These are phyloP conservation scores for Aphidius ervi DNA, from an alignment of 1,140 invertebrate species.

Conservation along the genomic window DNA sequence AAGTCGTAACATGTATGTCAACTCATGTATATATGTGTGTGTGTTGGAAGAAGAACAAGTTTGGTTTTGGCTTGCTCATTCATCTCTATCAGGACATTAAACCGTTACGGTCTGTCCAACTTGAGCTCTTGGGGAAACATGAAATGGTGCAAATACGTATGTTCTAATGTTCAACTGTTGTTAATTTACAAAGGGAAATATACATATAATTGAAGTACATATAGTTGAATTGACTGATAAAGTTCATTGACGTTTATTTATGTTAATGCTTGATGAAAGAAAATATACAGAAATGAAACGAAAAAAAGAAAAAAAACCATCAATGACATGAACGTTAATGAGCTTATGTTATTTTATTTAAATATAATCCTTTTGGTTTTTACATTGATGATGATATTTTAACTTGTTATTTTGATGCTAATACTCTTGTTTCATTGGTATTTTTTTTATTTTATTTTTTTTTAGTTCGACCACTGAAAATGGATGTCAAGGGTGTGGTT, in stretches of 20 bases:
- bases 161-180: neutral
- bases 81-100: conserved; percentile 21
- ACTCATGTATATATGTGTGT: conserved; percentile 7
- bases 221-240: no score
- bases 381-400: neutral
- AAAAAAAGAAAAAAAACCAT: no score
- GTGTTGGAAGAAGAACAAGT: conserved; percentile 12
- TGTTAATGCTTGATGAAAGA: no score
- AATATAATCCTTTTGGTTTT: neutral
- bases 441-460: conserved; percentile 37
- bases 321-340: no score
- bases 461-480: conserved; percentile 72
- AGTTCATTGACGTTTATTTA: no score
- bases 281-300: no score
- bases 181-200: neutral
- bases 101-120: conserved; percentile 16
- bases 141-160: conserved; percentile 18
- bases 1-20: neutral
- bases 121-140: conserved; percentile 12
- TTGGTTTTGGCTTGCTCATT: conserved; percentile 6
- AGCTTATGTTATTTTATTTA: no score
- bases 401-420: no score
- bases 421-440: neutral
- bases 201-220: no score
- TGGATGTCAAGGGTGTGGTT: conserved; percentile 68